phyloP scores from a whole-genome alignment of 2,888 invertebrate species.

The Orthosia gracilis region DNA sequence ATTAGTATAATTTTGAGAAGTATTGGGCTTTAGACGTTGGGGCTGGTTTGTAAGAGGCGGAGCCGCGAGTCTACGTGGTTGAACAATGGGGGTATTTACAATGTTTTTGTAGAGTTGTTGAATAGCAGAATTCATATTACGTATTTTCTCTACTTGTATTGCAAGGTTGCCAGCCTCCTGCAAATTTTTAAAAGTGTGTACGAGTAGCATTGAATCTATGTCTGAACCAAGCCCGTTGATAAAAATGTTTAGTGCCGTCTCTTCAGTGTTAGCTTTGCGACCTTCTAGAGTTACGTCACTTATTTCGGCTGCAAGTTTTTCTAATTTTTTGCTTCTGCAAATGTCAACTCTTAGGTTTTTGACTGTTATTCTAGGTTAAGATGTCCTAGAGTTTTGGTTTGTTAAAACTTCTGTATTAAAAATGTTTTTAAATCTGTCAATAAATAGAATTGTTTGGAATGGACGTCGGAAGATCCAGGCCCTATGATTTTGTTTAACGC shows the following conservation, averaged over 20 bases:
- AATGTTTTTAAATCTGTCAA: too few relatives aligned
- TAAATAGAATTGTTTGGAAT: neutral
- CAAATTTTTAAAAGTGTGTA: neutral
- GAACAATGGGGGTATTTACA: neutral
- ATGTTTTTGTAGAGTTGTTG: neutral
- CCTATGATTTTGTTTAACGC: neutral
- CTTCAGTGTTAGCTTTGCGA: neutral
- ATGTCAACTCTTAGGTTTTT: neutral
- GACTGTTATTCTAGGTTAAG: neutral
- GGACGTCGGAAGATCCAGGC: neutral
- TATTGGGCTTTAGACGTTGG: too few relatives aligned
- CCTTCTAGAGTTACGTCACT: neutral
- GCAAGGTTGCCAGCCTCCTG: neutral
- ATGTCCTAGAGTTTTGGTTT: neutral
- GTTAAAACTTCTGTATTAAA: too few relatives aligned
- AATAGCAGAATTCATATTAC: neutral
- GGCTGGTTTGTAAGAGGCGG: too few relatives aligned
- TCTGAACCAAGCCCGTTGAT: neutral
- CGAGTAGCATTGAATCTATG: neutral
- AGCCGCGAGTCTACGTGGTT: too few relatives aligned
- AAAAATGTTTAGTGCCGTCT: neutral
- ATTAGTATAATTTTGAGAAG: too few relatives aligned
- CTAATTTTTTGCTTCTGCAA: neutral
- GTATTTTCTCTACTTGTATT: neutral
- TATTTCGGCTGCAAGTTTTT: neutral